Base-by-base conservation (phyloP, 2,113 vertebrate species). In the Motacilla tschutschensis region DNA sequence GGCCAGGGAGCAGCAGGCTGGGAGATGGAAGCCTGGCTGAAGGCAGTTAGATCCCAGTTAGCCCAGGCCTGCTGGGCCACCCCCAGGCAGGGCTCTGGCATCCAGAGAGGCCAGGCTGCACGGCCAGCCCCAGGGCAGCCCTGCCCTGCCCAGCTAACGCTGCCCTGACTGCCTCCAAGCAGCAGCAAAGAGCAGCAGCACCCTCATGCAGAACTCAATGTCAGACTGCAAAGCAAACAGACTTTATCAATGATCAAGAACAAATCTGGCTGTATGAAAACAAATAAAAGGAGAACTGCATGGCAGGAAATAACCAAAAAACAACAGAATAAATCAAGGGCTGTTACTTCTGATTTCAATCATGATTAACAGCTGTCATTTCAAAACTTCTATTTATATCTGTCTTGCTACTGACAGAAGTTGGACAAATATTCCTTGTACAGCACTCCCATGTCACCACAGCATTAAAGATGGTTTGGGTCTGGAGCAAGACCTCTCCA, bases 261-360 rank as follows among this genome's bases (percentile, higher is more conserved):
- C 57, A 94, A 90, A 89, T 87, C 93, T 90, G 87, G 60, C 57
- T 82, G 76, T 80, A 77, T 71, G 87, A 92, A 93, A 94, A 92
- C 87, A 94, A 92, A 86, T 22, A 79, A 77, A 83, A 85, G 71
- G 63, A 91, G 66, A 94, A 73, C 9, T 20, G 57, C 69, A 19
- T 1, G 48, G 69, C 40, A 53, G 47, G 89, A 38, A 69, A 82
- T 51, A 64, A 64, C 48, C 21, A 63, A 54, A 60, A 72, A 50
- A 22, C 40, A 29, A 43, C 67, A 35, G 44, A 6, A 41, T 55
- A 77, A 92, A 85, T 59, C 79, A 55, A 77, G 51, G 33, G 44
- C 44, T 76, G 43, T 35, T 79, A 35, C 17, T 75, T 50, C n/a
- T n/a, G 44, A 87, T 73, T 89, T 66, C 74, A 79, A 44, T 33